Evolutionary conservation across 2,888 invertebrate species (phyloP), one percentile per base, ranked within the genome.

Genomic region (Eulithis testata): DNA sequence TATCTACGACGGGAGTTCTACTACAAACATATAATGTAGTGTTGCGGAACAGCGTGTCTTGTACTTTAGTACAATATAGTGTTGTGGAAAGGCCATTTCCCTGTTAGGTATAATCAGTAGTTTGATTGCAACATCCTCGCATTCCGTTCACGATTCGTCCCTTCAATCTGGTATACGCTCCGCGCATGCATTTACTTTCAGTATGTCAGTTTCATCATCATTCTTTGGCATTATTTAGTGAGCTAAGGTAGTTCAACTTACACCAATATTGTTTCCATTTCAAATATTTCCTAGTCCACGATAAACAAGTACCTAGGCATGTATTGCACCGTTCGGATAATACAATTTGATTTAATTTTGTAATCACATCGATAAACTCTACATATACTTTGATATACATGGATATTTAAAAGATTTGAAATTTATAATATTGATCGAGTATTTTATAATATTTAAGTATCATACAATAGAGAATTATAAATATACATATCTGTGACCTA

Each of bases 171-270:
- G 73, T 81, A 71, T 61, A 82, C 84, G 82, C 82, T 78, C 82
- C 80, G 81, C 83, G 83, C 83, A 82, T 80, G 74, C 83, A 77
- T 73, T 72, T 78, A 74, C 79, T 79, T 80, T 84, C 82, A 82
- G 77, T 72, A 75, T 78, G 80, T 83, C 86, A 82, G 79, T 83
- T 86, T 83, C 80, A 77, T 85, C 78, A 81, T 85, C 88, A 84
- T 89, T 92, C 92, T 92, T 92, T 92, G 92, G 92, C 91, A 91
- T 92, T 91, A 86, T 90, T 84, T 88, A 91, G 90, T 91, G 92
- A 90, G 91, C 90, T 89, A 84, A 85, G 83, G 84, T 87, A 82
- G 78, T 83, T 75, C 77, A 79, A 82, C 80, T 81, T 82, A 72
- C 80, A 83, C 82, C 83, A 80, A 71, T 71, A 65, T 71, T 66